These are phyloP conservation scores for Periparus ater DNA, from an alignment of 2,797 vertebrate genomes.

Conservation along the genomic window DNA sequence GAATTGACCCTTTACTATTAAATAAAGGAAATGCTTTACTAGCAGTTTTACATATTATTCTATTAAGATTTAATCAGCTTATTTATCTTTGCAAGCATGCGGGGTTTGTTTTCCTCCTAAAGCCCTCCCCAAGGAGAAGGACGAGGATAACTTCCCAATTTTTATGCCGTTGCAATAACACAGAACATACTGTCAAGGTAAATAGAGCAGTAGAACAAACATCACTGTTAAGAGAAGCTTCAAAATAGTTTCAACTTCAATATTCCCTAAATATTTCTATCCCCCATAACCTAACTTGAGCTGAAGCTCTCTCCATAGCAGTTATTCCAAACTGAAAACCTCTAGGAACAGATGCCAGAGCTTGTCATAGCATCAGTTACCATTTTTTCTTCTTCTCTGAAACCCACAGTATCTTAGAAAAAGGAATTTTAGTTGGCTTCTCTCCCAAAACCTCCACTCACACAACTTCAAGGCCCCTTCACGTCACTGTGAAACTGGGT, in stretches of 20 bases:
- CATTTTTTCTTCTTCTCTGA: not conserved
- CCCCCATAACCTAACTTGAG: not conserved
- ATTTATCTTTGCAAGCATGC: slow-evolving; percentile 24
- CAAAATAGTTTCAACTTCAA: not conserved
- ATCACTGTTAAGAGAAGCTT: not conserved
- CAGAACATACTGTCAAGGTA: not conserved
- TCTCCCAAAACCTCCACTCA: not conserved
- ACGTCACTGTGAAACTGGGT: not conserved
- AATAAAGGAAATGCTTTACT: slow-evolving; percentile 35
- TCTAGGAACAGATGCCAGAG: not conserved
- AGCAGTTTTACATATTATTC: slow-evolving; percentile 38
- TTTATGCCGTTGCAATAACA: not conserved
- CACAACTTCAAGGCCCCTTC: slow-evolving; percentile 7
- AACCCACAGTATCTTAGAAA: not conserved
- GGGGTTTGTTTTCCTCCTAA: not conserved
- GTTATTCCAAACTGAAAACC: not conserved
- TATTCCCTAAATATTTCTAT: not conserved
- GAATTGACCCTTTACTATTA: not conserved
- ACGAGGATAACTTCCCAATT: not conserved
- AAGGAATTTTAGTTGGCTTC: not conserved
- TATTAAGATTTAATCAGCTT: slow-evolving; percentile 54
- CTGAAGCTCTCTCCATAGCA: not conserved
- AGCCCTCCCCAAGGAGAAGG: slow-evolving; percentile 43
- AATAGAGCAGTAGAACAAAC: not conserved
- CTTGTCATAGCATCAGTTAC: not conserved